Conservation (phyloP, 1,140 invertebrate genomes). For the Asobara japonica region DNA sequence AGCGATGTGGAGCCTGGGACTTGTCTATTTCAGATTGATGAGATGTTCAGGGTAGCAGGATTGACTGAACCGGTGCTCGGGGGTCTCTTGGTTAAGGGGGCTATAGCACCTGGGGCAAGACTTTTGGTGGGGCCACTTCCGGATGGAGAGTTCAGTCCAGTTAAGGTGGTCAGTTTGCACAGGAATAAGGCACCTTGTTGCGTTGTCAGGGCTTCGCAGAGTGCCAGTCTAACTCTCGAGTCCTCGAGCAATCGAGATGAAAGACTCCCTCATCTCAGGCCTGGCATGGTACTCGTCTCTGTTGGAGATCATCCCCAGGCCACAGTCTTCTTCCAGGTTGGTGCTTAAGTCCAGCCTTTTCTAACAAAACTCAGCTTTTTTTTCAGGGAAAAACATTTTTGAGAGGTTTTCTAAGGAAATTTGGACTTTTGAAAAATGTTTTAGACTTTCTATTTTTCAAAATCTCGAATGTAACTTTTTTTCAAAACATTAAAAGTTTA, state of each 20-base stretch:
- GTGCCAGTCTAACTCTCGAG: constrained; percentile 86
- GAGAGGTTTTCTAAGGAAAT: too few species aligned
- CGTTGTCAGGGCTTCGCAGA: constrained; percentile 88
- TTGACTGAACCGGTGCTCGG: constrained; percentile 85
- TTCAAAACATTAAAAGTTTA: too few species aligned
- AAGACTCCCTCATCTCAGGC: constrained; percentile 73
- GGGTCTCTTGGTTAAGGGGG: constrained; percentile 85
- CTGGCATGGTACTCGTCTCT: constrained; percentile 84
- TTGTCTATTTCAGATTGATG: constrained; percentile 92
- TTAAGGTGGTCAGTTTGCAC: constrained; percentile 86
- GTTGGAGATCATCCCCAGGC: constrained; percentile 69
- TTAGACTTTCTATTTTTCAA: too few species aligned
- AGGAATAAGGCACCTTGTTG: constrained; percentile 90
- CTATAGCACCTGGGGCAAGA: constrained; percentile 84
- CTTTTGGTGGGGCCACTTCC: constrained; percentile 86
- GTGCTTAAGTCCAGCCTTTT: too few species aligned
- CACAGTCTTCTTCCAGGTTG: constrained; percentile 85
- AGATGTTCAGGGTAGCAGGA: constrained; percentile 85
- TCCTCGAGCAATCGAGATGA: constrained; percentile 63
- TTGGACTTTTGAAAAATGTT: too few species aligned
- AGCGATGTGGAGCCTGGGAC: constrained; percentile 68
- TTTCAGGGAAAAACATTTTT: too few species aligned
- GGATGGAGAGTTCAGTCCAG: constrained; percentile 82
- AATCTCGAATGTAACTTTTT: too few species aligned
- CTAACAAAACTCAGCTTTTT: too few species aligned